Conservation (phyloP, 2,797 vertebrate species). For the Cottoperca gobio region DNA sequence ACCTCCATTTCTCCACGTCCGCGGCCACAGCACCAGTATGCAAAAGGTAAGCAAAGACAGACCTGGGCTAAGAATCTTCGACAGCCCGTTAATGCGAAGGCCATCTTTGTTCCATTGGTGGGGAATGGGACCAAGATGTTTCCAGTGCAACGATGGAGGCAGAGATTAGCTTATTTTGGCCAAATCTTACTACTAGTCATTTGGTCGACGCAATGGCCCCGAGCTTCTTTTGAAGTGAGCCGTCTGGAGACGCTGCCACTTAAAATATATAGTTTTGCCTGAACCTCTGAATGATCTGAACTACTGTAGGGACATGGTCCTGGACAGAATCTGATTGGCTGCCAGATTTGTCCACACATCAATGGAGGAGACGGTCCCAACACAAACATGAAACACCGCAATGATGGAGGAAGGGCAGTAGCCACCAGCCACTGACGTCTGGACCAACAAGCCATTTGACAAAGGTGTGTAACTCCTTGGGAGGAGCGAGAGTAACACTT, state of each 20-base stretch:
- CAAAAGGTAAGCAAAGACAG: slow-evolving; percentile 24
- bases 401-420: slow-evolving; percentile 47
- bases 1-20: slow-evolving; percentile 57
- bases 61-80: slow-evolving; percentile 46
- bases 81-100: slow-evolving; percentile 44
- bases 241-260: slow-evolving; percentile 60
- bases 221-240: slow-evolving; percentile 44
- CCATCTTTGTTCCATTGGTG: slow-evolving; percentile 41
- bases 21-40: slow-evolving; percentile 56
- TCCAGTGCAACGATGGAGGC: too few species aligned
- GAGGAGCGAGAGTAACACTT: slow-evolving; percentile 8
- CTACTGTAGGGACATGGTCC: slow-evolving; percentile 51
- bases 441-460: slow-evolving; percentile 33
- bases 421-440: slow-evolving; percentile 33
- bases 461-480: slow-evolving; percentile 27
- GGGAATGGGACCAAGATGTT: slow-evolving; percentile 36
- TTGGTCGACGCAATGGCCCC: background rate
- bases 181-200: slow-evolving; percentile 25
- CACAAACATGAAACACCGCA: slow-evolving; percentile 61
- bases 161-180: slow-evolving; percentile 38
- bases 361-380: slow-evolving; percentile 43
- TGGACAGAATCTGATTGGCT: slow-evolving; percentile 56
- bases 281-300: slow-evolving; percentile 10
- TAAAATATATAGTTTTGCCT: slow-evolving; percentile 26
- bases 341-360: slow-evolving; percentile 29